phyloP scores from a whole-genome alignment of 2,113 vertebrate genomes.

The Daboia siamensis region DNA sequence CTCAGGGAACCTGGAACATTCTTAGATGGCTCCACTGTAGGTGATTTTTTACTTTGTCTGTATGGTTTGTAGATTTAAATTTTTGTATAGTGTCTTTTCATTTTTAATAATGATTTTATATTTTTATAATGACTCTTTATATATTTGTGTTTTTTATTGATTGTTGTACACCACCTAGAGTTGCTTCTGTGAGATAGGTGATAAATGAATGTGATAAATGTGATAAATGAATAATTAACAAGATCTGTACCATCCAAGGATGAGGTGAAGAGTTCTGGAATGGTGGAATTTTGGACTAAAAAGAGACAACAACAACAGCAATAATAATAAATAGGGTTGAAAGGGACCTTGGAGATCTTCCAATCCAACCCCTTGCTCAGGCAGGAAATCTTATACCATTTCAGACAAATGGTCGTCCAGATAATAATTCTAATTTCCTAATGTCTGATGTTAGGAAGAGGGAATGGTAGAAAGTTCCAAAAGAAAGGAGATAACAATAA shows the following conservation, averaged over 20 bases:
- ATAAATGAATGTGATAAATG: neutral
- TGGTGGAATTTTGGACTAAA: neutral
- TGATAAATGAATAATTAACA: neutral
- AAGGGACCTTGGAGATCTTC: too few relatives aligned
- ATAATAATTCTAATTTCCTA: neutral
- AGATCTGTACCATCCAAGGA: neutral
- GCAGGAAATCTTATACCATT: too few relatives aligned
- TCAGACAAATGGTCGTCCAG: too few relatives aligned
- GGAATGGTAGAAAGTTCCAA: neutral
- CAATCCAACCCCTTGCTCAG: too few relatives aligned
- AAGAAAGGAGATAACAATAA: neutral
- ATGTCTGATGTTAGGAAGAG: neutral
- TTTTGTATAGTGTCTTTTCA: neutral
- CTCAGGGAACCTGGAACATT: neutral
- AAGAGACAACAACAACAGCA: neutral
- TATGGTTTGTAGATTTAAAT: neutral
- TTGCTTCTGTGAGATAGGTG: neutral
- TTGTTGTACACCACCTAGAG: neutral
- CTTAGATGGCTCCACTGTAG: neutral
- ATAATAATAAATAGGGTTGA: too few relatives aligned
- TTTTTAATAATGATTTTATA: neutral
- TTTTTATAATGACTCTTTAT: neutral
- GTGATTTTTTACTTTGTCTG: neutral
- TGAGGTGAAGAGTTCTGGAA: neutral
- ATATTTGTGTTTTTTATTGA: neutral